Evolutionary conservation across 2,888 invertebrate species (phyloP).

Genomic region (Pristionchus fissidentatus): DNA sequence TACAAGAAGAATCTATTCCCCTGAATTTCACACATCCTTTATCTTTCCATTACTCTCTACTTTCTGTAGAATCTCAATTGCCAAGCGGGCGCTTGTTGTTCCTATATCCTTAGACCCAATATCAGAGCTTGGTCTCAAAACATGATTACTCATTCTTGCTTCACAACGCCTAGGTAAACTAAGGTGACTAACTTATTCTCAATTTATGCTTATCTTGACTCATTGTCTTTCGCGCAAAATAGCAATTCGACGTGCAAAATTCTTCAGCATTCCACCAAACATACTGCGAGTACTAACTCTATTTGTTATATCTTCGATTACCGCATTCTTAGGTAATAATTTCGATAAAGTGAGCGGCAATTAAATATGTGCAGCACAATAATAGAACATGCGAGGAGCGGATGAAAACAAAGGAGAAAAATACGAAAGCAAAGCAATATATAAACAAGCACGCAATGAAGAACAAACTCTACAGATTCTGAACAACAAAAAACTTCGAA

Average conservation of each 20-base stretch:
- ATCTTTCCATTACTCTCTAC: neutral
- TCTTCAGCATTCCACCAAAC: constrained; percentile 39
- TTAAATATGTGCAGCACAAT: neutral
- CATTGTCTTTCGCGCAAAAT: constrained; percentile 10
- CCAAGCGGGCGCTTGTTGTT: constrained; percentile 8
- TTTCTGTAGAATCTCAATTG: constrained; percentile 31
- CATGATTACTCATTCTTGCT: neutral
- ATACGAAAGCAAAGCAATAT: neutral
- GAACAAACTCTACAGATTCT: neutral
- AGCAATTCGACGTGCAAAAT: constrained; percentile 22
- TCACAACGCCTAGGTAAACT: constrained; percentile 35
- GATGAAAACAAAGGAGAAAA: neutral
- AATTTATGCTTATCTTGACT: neutral
- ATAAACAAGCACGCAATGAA: neutral
- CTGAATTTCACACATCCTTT: neutral
- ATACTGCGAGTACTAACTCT: constrained; percentile 23
- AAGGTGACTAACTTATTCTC: neutral
- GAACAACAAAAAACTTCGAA: neutral
- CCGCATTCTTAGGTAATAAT: neutral
- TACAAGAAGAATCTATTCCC: constrained; percentile 31
- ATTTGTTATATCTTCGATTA: constrained; percentile 25
- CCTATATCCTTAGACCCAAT: neutral
- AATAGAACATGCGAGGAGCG: neutral
- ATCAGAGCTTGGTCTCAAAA: constrained; percentile 29
- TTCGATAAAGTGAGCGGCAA: neutral